These are phyloP conservation scores for Cantharis lateralis DNA, from an alignment of 2,888 invertebrate species.

Conservation along the genomic window DNA sequence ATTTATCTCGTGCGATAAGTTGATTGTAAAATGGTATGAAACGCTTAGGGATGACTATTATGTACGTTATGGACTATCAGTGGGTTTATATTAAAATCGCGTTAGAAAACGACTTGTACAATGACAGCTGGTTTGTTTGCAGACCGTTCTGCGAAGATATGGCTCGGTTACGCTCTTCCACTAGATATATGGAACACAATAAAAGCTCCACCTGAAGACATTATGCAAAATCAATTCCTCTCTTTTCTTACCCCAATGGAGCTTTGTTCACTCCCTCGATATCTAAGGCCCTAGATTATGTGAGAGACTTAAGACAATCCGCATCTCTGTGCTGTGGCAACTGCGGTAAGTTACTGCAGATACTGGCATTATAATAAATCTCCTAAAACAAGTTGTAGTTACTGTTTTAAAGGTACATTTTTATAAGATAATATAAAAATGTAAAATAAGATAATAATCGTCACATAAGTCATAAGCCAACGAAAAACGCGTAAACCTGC, in stretches of 20 bases:
- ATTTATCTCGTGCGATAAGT: neutral
- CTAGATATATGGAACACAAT: slow-evolving; percentile 57
- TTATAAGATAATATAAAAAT: neutral
- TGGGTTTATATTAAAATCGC: slow-evolving; percentile 51
- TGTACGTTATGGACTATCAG: slow-evolving; percentile 36
- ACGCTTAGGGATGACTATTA: slow-evolving; percentile 10
- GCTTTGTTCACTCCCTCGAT: slow-evolving; percentile 52
- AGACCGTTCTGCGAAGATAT: slow-evolving; percentile 53
- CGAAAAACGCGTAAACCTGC: neutral
- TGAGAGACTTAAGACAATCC: slow-evolving; percentile 51
- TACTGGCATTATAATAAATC: slow-evolving; percentile 31
- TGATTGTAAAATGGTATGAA: neutral
- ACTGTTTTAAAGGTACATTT: neutral
- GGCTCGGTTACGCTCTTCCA: slow-evolving; percentile 47
- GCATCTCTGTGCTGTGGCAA: slow-evolving; percentile 37
- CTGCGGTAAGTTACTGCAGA: slow-evolving; percentile 32
- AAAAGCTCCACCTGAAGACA: slow-evolving; percentile 58
- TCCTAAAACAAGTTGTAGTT: slow-evolving; percentile 23
- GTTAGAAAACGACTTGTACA: slow-evolving; percentile 49
- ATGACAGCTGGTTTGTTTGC: slow-evolving; percentile 56
- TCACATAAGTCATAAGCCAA: neutral
- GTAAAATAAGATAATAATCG: neutral
- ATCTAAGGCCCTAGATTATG: slow-evolving; percentile 49
- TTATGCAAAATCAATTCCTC: slow-evolving; percentile 60
- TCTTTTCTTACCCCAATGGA: slow-evolving; percentile 41